These are phyloP conservation scores for Coenobita brevimanus DNA, from an alignment of 1,140 invertebrate species.

Conservation along the genomic window DNA sequence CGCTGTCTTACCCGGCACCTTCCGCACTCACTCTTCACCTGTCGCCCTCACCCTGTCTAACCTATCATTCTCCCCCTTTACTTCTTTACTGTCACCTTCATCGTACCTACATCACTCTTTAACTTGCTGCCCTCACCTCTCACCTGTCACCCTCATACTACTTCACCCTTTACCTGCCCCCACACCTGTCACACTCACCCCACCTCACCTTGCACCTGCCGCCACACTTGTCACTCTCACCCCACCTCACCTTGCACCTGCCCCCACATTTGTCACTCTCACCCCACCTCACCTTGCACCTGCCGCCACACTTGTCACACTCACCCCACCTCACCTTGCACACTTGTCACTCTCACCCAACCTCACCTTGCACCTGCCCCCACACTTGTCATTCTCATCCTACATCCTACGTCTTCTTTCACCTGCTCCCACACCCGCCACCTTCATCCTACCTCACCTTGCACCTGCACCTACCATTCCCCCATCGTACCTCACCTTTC, in stretches of 20 bases:
- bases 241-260: not conserved
- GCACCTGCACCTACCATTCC: no score
- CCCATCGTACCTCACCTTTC: no score
- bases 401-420: no score
- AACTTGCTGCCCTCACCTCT: not conserved
- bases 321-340: no score
- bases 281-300: not conserved
- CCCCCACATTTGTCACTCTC: not conserved
- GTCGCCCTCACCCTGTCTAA: no score
- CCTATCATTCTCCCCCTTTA: no score
- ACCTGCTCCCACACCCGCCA: conserved; percentile 1
- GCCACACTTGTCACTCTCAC: not conserved
- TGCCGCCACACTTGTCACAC: no score
- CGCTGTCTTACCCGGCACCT: no score
- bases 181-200: not conserved
- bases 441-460: not conserved
- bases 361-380: not conserved
- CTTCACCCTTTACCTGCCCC: not conserved
- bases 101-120: not conserved
- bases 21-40: no score
- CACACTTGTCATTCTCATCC: not conserved
- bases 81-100: not conserved
- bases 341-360: not conserved
- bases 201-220: not conserved
- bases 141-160: not conserved